Base-by-base conservation (phyloP, 2,888 invertebrate genomes). In the Drosophila infuscata region DNA sequence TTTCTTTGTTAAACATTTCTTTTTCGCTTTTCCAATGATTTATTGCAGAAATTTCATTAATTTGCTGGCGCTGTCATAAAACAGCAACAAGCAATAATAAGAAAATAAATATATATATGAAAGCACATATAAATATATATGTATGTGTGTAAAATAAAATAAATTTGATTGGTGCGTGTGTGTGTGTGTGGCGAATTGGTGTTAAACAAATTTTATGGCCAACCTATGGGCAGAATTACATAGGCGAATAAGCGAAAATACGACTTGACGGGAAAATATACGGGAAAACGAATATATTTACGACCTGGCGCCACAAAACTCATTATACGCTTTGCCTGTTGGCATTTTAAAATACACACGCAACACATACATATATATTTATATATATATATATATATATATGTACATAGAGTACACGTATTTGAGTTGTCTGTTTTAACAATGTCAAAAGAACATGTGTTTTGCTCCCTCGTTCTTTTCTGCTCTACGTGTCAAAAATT, bases 121-220 rank as follows among this genome's bases (percentile, higher is more conserved):
- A 15, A 5, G 15, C 5, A 35, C 35, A 36, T 46, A n/a, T 43
- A 11, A 5, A 11, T n/a, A n/a, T n/a, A n/a, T 41, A 5, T 5
- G 11, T 43, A 51, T 51, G 30, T 52, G 59, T 68, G 69, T 70
- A 41, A 72, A 83, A 82, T 74, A 60, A 84, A 87, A 84, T 82
- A 84, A 87, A 84, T 84, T 84, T 84, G 83, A 84, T 84, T 87
- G 88, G 82, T 69, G 68, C 60, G 70, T 70, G 51, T n/a, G 52
- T 4, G 60, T 70, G 60, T 52, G 71, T 70, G 63, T 58, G 74
- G 20, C 71, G 79, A 70, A 71, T 79, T 74, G 74, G 67, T 71
- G 88, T 88, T 87, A 78, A 87, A 82, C 88, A 83, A 83, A 85
- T 83, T 85, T 88, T 88, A 88, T 85, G 72, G 79, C 75, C 86